Evolutionary conservation across 1,140 invertebrate genomes (phyloP).

Genomic region (Zaprionus kolodkinae): DNA sequence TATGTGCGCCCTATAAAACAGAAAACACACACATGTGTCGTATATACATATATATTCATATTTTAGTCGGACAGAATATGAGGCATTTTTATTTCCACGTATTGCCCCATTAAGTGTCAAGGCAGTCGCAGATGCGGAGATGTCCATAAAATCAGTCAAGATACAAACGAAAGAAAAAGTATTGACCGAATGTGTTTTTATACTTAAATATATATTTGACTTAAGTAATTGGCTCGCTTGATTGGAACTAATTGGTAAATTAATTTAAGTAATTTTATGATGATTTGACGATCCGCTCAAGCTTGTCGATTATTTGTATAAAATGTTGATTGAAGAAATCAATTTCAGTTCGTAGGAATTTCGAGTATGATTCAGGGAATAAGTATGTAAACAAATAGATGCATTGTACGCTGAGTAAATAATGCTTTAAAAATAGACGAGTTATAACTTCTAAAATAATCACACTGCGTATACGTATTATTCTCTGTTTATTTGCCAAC

Average conservation of each 20-base stretch:
- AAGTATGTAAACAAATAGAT: background rate
- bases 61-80: slow-evolving; percentile 8
- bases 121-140: slow-evolving; percentile 8
- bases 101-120: slow-evolving; percentile 23
- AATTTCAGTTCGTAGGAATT: background rate
- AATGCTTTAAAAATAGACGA: background rate
- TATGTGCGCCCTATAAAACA: slow-evolving; percentile 30
- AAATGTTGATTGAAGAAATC: background rate
- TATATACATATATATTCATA: slow-evolving; percentile 15
- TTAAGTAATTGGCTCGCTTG: background rate
- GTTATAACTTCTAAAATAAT: background rate
- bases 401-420: background rate
- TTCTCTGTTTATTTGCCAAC: slow-evolving; percentile 15
- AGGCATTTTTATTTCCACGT: slow-evolving; percentile 26
- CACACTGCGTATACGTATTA: background rate
- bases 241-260: slow-evolving; percentile 13
- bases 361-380: background rate
- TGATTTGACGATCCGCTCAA: background rate
- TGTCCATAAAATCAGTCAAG: slow-evolving; percentile 12
- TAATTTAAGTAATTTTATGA: slow-evolving; percentile 9
- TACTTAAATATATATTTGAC: background rate
- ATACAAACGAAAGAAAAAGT: slow-evolving; percentile 17
- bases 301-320: background rate
- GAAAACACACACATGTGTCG: background rate
- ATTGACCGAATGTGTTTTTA: background rate